Evolutionary conservation across 2,888 invertebrate genomes (phyloP), one percentile per base, ranked within the genome.

Genomic region (Salpingus planirostris): DNA sequence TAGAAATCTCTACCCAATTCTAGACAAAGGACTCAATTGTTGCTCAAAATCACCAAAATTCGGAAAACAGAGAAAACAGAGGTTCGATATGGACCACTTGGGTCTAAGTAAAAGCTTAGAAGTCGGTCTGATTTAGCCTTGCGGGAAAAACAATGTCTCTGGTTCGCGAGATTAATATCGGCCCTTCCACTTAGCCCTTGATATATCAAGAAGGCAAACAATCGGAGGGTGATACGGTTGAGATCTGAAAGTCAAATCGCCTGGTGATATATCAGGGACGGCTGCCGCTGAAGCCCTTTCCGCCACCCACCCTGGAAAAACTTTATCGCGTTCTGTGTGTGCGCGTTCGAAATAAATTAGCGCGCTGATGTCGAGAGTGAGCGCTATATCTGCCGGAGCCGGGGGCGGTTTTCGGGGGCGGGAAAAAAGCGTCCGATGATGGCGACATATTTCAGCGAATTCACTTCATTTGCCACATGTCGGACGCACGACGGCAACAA

Each of bases 141-240:
- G n/a, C n/a, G n/a, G n/a, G n/a, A n/a, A n/a, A n/a, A n/a, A n/a
- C n/a, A n/a, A n/a, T n/a, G n/a, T n/a, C n/a, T n/a, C n/a, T n/a
- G n/a, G n/a, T n/a, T n/a, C n/a, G n/a, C n/a, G n/a, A 53, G 49
- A 53, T 52, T 52, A 50, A 53, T 51, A 52, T 47, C 46, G 43
- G 34, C n/a, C 38, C 40, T 33, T 45, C 49, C 49, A 50, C 49
- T 48, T 49, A 47, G 45, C 51, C 44, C 49, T n/a, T n/a, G n/a
- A n/a, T 49, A 52, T 53, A 49, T 49, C 46, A 43, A 50, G 44
- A 31, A 49, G 46, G 41, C 46, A 50, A 53, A 50, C 49, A 52
- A 47, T 49, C 40, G 38, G 44, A 37, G 37, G 44, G 47, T 43
- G 43, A 47, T 47, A 46, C 47, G 43, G 46, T 49, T 44, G 49